Evolutionary conservation across 2,113 vertebrate species (phyloP).

Genomic region (Boulengeromyrus knoepffleri): DNA sequence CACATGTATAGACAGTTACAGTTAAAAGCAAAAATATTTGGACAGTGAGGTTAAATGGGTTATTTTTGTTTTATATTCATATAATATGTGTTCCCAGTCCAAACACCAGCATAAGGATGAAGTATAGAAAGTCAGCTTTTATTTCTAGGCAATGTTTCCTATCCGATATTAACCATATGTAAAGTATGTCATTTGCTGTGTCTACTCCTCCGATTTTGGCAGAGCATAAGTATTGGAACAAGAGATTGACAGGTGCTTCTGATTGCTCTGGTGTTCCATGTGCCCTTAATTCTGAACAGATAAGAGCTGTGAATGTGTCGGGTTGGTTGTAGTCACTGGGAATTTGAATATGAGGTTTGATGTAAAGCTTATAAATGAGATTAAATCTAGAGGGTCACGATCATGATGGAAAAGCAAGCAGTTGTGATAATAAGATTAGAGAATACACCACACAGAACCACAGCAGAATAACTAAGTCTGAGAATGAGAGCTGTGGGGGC

Average conservation of each 20-base stretch:
- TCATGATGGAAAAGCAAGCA: not conserved
- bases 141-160: not conserved
- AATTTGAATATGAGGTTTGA: not conserved
- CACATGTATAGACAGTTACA: not conserved
- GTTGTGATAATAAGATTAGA: not conserved
- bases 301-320: not conserved
- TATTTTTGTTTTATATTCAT: not conserved
- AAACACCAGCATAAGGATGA: not conserved
- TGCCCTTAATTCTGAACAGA: not conserved
- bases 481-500: not conserved
- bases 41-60: not conserved
- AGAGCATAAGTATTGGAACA: not conserved
- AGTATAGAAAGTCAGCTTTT: not conserved
- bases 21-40: not conserved
- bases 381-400: not conserved
- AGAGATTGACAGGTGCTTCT: not conserved
- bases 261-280: not conserved
- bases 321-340: not conserved
- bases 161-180: not conserved
- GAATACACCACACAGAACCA: not conserved
- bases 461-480: not conserved
- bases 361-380: not conserved
- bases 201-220: not conserved
- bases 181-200: not conserved
- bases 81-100: not conserved